Conservation (phyloP, 2,113 vertebrate genomes). For the Stigmatopora nigra region DNA sequence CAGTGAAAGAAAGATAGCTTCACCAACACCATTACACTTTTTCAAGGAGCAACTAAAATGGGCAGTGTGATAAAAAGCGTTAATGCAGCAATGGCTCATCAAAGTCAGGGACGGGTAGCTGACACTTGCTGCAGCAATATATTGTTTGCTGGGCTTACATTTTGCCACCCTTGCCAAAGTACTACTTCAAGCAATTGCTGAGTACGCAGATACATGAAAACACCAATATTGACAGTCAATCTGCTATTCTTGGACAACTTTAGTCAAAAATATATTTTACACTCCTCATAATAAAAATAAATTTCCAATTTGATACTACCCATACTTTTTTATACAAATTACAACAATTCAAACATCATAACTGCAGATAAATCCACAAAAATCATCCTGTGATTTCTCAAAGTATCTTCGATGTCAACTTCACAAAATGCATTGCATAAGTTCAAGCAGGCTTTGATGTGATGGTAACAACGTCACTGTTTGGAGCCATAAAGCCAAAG, state of each 20-base stretch:
- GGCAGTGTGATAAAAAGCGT: constrained; percentile 1
- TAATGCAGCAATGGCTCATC: constrained; percentile 5
- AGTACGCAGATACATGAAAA: background rate
- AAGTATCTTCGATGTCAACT: constrained; percentile 20
- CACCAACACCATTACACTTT: background rate
- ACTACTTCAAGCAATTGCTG: background rate
- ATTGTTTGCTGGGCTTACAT: background rate
- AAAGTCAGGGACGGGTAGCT: constrained; percentile 2
- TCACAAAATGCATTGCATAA: constrained; percentile 13
- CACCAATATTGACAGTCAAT: background rate
- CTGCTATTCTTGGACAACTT: background rate
- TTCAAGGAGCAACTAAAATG: constrained; percentile 2
- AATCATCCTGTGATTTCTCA: constrained; percentile 3
- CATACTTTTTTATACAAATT: background rate
- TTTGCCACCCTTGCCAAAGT: constrained; percentile 1
- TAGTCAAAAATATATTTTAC: background rate
- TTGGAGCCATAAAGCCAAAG: constrained; percentile 30
- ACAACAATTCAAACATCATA: constrained; percentile 4
- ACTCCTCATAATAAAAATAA: background rate
- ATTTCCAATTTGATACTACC: background rate
- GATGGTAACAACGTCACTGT: constrained; percentile 21
- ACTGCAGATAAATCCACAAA: constrained; percentile 10
- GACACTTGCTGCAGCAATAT: background rate
- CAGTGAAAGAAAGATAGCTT: constrained; percentile 2
- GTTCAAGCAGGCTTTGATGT: constrained; percentile 17